A percentile compares a stretch with the other conserved stretches of the same genome.
Conservation (phyloP, 2,113 vertebrate species). For the Diphyllodes magnificus region DNA sequence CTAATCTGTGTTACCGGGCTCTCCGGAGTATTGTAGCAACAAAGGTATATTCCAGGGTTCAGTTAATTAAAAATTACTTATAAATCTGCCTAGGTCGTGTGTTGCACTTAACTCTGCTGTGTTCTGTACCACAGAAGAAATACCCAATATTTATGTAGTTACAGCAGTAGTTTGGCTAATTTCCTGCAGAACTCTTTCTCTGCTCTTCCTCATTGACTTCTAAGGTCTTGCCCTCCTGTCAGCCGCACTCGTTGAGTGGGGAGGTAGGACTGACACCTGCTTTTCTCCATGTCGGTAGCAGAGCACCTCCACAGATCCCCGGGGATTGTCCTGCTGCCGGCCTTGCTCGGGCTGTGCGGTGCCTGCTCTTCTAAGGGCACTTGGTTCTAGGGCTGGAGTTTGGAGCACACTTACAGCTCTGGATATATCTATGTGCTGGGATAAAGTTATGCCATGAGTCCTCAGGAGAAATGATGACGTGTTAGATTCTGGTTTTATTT, state of each 20-base stretch:
- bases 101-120: neutral
- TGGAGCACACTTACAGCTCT: no score
- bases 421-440: fast-evolving
- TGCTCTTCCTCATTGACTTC: neutral
- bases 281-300: fast-evolving
- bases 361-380: fast-evolving
- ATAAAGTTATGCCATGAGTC: neutral
- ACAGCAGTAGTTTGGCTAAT: neutral
- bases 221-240: no score
- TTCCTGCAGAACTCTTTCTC: neutral
- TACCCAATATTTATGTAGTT: fast-evolving
- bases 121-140: neutral
- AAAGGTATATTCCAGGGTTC: constrained; percentile 39
- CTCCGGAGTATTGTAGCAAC: constrained; percentile 30
- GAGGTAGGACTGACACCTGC: neutral
- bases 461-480: neutral
- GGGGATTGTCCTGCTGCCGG: neutral
- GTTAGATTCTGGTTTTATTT: neutral
- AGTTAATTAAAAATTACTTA: constrained; percentile 54
- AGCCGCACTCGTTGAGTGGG: fast-evolving
- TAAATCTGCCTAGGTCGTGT: neutral
- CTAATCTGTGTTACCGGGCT: neutral
- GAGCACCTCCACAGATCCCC: fast-evolving
- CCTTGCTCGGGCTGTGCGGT: fast-evolving
- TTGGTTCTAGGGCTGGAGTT: no score